phyloP scores from a whole-genome alignment of 2,888 invertebrate genomes.

The Athalia cordata region DNA sequence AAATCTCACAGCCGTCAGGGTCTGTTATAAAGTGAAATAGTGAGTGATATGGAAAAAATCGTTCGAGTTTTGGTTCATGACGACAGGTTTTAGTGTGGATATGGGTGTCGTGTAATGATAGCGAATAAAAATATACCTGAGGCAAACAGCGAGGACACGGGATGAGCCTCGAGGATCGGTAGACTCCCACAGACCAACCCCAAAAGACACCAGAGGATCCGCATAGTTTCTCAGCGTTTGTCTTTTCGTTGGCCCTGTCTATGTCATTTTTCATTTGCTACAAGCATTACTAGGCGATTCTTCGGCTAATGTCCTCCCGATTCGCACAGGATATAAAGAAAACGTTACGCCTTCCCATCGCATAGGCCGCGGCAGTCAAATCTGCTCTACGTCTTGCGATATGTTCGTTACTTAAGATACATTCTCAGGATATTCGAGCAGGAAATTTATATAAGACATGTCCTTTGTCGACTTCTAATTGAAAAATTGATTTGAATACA shows the following conservation, averaged over 20 bases:
- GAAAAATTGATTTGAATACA: too few species aligned
- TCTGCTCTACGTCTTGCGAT: too few species aligned
- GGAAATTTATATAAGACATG: too few species aligned
- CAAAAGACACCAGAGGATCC: constrained; percentile 63
- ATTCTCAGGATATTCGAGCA: too few species aligned
- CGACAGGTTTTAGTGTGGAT: neutral
- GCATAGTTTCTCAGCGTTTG: constrained; percentile 60
- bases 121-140: constrained; percentile 50
- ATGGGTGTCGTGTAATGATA: constrained; percentile 28
- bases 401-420: too few species aligned
- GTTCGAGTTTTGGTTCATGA: neutral
- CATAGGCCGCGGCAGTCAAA: neutral
- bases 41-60: neutral
- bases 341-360: constrained; percentile 25
- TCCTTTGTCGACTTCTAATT: too few species aligned
- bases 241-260: constrained; percentile 48
- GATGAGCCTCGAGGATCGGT: constrained; percentile 64
- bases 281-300: neutral
- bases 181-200: constrained; percentile 68
- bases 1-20: neutral
- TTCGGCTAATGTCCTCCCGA: constrained; percentile 21
- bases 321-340: constrained; percentile 25
- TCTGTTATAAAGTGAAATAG: neutral
- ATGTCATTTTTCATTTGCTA: constrained; percentile 34
- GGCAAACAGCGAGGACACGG: constrained; percentile 58